Conservation (phyloP, 2,888 invertebrate genomes). For the Athalia rosae region DNA sequence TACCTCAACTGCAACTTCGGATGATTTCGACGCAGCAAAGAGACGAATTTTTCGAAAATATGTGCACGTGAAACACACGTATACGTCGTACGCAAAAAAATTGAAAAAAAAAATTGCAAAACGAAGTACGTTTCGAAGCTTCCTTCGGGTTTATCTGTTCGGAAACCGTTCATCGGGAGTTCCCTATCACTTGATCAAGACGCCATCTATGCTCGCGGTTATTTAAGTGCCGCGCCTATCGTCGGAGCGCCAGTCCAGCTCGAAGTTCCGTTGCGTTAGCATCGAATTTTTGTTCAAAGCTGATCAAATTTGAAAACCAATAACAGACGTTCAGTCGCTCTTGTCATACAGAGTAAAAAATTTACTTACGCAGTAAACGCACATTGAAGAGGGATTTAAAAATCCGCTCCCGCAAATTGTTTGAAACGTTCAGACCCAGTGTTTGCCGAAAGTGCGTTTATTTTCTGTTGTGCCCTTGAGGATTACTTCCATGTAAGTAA, state of each 20-base stretch:
- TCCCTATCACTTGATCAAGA: not conserved
- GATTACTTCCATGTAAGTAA: slow-evolving; percentile 42
- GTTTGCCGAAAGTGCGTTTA: slow-evolving; percentile 40
- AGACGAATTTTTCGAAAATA: not conserved
- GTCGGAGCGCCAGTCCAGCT: slow-evolving; percentile 54
- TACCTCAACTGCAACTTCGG: not conserved
- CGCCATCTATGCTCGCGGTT: slow-evolving; percentile 57
- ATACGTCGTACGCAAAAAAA: slow-evolving; percentile 7
- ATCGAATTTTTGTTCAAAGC: not conserved
- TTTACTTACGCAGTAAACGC: not conserved
- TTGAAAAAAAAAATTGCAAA: slow-evolving; percentile 15
- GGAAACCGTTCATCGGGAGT: slow-evolving; percentile 13
- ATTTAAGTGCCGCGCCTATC: slow-evolving; percentile 56
- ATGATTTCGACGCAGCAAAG: not conserved
- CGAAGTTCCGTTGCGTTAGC: slow-evolving; percentile 45
- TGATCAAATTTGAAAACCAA: not conserved
- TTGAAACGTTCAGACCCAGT: slow-evolving; percentile 15
- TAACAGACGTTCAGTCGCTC: not conserved
- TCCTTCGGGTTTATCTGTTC: not conserved
- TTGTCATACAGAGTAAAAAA: not conserved
- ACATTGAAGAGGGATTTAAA: not conserved
- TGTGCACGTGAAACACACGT: not conserved
- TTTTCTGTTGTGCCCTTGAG: slow-evolving; percentile 11
- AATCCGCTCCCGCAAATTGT: not conserved
- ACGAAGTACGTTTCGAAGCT: not conserved